Percentiles rank a stretch among this genome's conserved stretches.
Conservation (phyloP, 2,888 invertebrate genomes). For the Perizoma affinitatum region DNA sequence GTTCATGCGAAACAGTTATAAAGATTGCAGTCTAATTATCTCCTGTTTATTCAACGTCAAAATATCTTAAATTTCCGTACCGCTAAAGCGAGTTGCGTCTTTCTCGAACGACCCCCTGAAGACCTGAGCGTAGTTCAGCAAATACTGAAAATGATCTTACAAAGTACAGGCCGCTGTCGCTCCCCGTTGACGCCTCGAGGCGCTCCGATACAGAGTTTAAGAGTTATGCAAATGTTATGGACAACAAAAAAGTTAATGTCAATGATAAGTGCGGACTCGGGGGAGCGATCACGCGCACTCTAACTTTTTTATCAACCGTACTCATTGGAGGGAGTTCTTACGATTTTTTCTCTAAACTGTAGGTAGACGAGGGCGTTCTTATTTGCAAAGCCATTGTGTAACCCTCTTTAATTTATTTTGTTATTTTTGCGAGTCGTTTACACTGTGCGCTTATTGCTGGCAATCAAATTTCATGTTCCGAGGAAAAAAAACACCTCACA, state of each 20-base stretch:
- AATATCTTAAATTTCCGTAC: conserved; percentile 3
- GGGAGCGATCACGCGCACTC: conserved; percentile 68
- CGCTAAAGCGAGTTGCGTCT: conserved; percentile 61
- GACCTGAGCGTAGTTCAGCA: conserved; percentile 60
- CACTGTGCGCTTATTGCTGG: conserved; percentile 48
- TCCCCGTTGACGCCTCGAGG: conserved; percentile 69
- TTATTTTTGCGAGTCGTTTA: conserved; percentile 52
- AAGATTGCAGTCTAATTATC: no score
- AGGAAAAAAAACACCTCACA: conserved; percentile 40
- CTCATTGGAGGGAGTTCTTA: conserved; percentile 25
- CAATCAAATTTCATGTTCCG: conserved; percentile 50
- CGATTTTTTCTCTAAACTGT: conserved; percentile 49
- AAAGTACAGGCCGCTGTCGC: conserved; percentile 68
- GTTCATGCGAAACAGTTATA: no score
- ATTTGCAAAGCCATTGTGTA: conserved; percentile 59
- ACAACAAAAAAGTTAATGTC: conserved; percentile 84
- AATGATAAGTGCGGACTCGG: conserved; percentile 78
- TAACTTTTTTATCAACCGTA: conserved; percentile 48
- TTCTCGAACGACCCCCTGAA: conserved; percentile 62
- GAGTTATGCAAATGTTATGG: conserved; percentile 84
- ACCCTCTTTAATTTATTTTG: conserved; percentile 67
- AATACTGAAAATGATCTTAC: conserved; percentile 82
- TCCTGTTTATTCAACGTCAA: neutral
- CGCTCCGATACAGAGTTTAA: conserved; percentile 71
- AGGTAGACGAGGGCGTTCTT: conserved; percentile 47